Conservation (phyloP, 2,888 invertebrate genomes). For the Entomobrya multifasciata region DNA sequence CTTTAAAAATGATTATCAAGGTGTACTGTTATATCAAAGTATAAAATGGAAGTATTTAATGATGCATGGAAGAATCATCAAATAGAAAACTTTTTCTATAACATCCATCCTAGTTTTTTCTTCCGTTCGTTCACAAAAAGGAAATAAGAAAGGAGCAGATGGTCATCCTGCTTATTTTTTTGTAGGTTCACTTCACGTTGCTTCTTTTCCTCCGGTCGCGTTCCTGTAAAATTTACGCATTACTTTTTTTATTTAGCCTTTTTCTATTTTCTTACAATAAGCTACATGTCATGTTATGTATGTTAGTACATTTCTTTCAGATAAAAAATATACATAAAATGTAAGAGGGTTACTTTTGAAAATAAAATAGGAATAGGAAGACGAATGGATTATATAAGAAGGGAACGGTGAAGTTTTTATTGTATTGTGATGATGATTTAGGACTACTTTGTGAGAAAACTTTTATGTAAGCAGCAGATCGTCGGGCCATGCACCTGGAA, state of each 20-base stretch:
- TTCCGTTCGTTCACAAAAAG: too few species aligned
- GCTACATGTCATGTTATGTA: neutral
- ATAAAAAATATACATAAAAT: conserved; percentile 33
- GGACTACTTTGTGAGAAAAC: conserved; percentile 51
- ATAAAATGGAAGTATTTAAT: conserved; percentile 16
- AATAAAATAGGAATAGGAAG: conserved; percentile 26
- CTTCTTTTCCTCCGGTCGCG: neutral
- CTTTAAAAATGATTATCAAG: too few species aligned
- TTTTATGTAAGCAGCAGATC: neutral
- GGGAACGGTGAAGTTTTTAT: conserved; percentile 34
- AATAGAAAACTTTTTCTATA: conserved; percentile 30
- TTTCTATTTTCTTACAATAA: neutral
- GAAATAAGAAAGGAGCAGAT: conserved; percentile 60
- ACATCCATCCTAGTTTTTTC: too few species aligned
- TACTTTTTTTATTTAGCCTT: neutral
- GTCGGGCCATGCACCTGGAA: conserved; percentile 5
- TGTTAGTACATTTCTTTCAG: neutral
- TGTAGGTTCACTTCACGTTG: neutral
- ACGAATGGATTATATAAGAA: neutral
- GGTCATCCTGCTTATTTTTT: conserved; percentile 56
- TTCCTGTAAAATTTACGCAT: neutral
- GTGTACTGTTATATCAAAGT: too few species aligned
- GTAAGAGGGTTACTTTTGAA: conserved; percentile 51
- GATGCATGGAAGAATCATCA: conserved; percentile 11
- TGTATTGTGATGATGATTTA: conserved; percentile 47